Conservation (phyloP, 2,113 vertebrate genomes). For the Agelaius phoeniceus region DNA sequence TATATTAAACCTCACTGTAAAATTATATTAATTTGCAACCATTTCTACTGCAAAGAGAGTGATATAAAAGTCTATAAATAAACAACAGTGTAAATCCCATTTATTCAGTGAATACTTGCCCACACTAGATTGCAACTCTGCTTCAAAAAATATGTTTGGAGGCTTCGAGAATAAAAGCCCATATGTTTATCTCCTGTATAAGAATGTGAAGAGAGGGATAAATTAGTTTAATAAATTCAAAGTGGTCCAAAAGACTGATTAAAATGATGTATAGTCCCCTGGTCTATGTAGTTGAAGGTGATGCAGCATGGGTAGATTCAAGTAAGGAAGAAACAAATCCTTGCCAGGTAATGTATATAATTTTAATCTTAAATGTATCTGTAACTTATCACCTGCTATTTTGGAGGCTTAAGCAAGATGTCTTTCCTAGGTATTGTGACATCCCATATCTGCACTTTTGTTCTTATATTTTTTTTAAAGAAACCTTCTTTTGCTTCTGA, state of each 20-base stretch:
- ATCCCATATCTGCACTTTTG: neutral
- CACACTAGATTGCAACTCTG: slow-evolving; percentile 21
- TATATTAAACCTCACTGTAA: neutral
- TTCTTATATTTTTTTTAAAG: neutral
- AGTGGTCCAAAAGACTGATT: neutral
- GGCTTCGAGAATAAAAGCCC: slow-evolving; percentile 31
- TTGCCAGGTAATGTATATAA: neutral
- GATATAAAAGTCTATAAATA: slow-evolving; percentile 43
- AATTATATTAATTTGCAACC: slow-evolving; percentile 4
- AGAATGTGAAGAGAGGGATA: slow-evolving; percentile 9
- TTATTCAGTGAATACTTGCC: slow-evolving; percentile 43
- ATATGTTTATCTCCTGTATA: slow-evolving; percentile 34
- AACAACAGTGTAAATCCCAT: slow-evolving; percentile 2
- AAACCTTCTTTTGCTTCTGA: neutral
- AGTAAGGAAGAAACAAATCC: neutral
- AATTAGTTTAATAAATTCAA: neutral
- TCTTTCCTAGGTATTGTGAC: neutral
- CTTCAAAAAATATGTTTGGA: slow-evolving; percentile 46
- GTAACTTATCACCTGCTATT: neutral
- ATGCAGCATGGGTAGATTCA: neutral
- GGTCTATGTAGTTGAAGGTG: neutral
- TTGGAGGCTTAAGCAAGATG: neutral
- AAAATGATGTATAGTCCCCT: neutral
- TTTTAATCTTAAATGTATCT: neutral
- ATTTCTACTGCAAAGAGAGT: neutral